phyloP scores from a whole-genome alignment of 2,888 invertebrate species.

The Chalcis sispes region DNA sequence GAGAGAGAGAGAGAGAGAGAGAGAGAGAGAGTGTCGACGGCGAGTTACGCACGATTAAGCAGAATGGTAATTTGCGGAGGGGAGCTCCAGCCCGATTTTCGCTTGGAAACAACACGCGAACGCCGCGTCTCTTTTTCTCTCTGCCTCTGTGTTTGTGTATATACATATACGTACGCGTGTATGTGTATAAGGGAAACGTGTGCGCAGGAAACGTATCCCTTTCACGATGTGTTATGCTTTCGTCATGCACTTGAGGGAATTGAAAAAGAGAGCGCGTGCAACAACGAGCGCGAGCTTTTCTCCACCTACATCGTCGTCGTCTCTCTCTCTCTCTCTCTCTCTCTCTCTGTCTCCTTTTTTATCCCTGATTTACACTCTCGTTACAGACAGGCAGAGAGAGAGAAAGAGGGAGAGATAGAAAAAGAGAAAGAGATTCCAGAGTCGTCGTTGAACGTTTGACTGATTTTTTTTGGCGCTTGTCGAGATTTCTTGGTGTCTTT shows the following conservation, averaged over 20 bases:
- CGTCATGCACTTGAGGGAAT: slow-evolving; percentile 49
- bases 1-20: slow-evolving; percentile 13
- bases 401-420: too few species aligned
- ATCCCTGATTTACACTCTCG: too few species aligned
- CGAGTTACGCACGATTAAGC: slow-evolving; percentile 62
- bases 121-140: background rate
- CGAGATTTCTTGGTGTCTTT: background rate
- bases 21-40: slow-evolving; percentile 3
- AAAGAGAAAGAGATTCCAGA: too few species aligned
- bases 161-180: background rate
- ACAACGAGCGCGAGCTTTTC: slow-evolving; percentile 15
- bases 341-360: too few species aligned
- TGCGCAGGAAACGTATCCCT: too few species aligned
- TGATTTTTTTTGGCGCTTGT: slow-evolving; percentile 6
- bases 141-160: background rate
- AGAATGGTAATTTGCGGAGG: slow-evolving; percentile 59
- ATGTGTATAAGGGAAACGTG: too few species aligned
- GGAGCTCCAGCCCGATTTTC: slow-evolving; percentile 57
- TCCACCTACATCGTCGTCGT: background rate
- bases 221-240: slow-evolving; percentile 39
- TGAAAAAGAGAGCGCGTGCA: slow-evolving; percentile 38
- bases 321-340: background rate
- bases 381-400: too few species aligned
- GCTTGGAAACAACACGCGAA: too few species aligned
- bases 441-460: slow-evolving; percentile 2